phyloP scores from a whole-genome alignment of 2,888 invertebrate genomes.

The Cataglyphis cursor region DNA sequence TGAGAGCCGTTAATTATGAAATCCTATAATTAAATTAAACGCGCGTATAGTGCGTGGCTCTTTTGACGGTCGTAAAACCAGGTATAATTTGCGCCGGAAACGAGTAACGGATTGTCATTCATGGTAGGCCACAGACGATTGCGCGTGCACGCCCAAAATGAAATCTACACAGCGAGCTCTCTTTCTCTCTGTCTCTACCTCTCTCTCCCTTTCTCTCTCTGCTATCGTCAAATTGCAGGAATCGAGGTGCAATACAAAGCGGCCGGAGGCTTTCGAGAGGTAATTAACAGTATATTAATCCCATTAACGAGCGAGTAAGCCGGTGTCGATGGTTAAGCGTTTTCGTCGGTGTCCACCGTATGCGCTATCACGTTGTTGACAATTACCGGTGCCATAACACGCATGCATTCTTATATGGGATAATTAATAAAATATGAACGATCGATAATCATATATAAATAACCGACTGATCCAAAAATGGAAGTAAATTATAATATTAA shows the following conservation, averaged over 20 bases:
- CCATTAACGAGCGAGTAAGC: conserved; percentile 39
- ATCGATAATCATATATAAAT: background rate
- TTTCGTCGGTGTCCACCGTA: background rate
- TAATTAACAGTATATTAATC: conserved; percentile 70
- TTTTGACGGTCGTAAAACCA: conserved; percentile 72
- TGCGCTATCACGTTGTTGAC: background rate
- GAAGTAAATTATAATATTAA: background rate
- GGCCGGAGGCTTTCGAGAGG: conserved; percentile 6
- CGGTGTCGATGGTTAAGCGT: conserved; percentile 15
- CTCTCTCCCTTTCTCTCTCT: conserved; percentile 1
- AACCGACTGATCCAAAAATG: conserved; percentile 25
- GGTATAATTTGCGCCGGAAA: conserved; percentile 71
- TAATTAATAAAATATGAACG: background rate
- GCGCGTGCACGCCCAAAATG: conserved; percentile 57
- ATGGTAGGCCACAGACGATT: conserved; percentile 65
- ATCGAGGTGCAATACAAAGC: conserved; percentile 55
- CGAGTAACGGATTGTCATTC: conserved; percentile 71
- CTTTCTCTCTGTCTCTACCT: background rate
- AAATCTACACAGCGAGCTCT: conserved; percentile 29
- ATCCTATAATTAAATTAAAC: conserved; percentile 78
- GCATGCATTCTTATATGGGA: background rate
- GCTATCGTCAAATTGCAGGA: conserved; percentile 56
- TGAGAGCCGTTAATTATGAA: conserved; percentile 77
- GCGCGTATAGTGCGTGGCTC: conserved; percentile 65
- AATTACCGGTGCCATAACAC: background rate